Evolutionary conservation across 2,888 invertebrate genomes (phyloP), one percentile per base, ranked within the genome.

Genomic region (Ornithoptera alexandrae): DNA sequence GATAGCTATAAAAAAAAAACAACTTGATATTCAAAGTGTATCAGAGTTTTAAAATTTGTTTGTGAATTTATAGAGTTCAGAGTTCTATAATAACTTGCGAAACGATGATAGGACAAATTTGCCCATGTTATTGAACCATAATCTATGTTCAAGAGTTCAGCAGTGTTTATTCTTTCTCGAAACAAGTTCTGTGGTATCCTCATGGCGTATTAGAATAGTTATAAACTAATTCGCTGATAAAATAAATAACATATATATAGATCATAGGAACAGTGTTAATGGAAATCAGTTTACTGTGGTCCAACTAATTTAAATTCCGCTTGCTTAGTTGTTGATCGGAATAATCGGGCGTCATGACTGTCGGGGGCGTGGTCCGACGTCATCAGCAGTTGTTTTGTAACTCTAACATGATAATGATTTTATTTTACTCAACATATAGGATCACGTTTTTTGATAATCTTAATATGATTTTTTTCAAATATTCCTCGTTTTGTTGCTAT

Each of bases 1-100:
- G 81, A 83, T 81, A 82, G 77, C 73, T 70, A 63, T 69, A 73
- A 78, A 81, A 79, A 81, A 79, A 67, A 79, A 67, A 70, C 67
- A 70, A 67, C 53, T 39, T 20, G 53, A 70, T 60, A 50, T 63
- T 57, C 53, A 18, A 64, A 59, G 50, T 30, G 53, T 67, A 70
- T 64, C 60, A 59, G 18, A 53, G 57, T 20, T 59, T 50, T 67
- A 58, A 56, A 36, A 62, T 4, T 59, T 70, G 67, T 70, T 70
- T 67, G 67, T 62, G 58, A 66, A 70, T 63, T 63, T 20, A 62
- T 17, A 36, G 30, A 67, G 70, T 70, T 70, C 70, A 64, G 22
- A 67, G 63, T 64, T 60, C 59, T 60, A 7, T 12, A 70, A 67
- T 56, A 66, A 59, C 5, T 58, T 66, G 58, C 53, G 36, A 70